Evolutionary conservation across 2,113 vertebrate genomes (phyloP).

Genomic region (Fregata magnificens): DNA sequence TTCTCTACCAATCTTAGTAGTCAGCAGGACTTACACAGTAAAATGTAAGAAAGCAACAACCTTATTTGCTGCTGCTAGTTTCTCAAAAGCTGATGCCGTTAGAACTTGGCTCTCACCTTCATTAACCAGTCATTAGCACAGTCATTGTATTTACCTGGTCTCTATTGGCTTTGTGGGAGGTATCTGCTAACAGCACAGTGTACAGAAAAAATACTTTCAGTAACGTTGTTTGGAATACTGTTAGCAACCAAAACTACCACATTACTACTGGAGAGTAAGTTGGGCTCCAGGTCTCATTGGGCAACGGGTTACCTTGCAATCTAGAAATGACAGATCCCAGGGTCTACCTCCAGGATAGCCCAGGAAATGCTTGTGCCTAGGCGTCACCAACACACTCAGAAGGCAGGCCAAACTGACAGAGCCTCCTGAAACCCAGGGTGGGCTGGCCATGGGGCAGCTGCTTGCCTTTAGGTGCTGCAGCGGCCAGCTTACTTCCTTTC

Average conservation of each 20-base stretch:
- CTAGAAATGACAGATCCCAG: not conserved
- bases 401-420: not conserved
- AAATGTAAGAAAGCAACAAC: not conserved
- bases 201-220: not conserved
- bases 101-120: not conserved
- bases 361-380: not conserved
- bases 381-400: not conserved
- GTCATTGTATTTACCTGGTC: not conserved
- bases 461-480: not conserved
- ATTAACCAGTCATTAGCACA: not conserved
- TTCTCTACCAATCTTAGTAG: not conserved
- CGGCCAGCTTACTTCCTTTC: not conserved
- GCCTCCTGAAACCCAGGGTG: not conserved
- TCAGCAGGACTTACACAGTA: not conserved
- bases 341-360: not conserved
- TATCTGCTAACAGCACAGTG: not conserved
- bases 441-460: not conserved
- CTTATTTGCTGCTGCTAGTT: not conserved
- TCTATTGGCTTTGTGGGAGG: constrained; percentile 14
- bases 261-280: not conserved
- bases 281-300: not conserved
- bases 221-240: not conserved
- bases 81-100: not conserved
- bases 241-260: not conserved
- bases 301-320: fast-evolving